Conservation (phyloP, 2,888 invertebrate species). For the Junonia oenone region DNA sequence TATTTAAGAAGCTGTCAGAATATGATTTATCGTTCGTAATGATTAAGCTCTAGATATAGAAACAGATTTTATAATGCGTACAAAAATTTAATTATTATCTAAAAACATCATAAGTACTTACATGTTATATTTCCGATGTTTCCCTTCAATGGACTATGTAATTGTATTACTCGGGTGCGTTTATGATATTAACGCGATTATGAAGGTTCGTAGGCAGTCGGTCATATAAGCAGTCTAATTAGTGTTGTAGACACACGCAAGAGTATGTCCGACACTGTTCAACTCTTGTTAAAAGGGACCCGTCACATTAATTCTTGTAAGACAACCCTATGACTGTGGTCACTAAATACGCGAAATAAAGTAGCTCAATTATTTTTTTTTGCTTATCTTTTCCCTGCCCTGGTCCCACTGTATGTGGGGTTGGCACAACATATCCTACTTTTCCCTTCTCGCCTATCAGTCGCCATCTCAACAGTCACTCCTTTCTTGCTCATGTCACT, state of each 20-base stretch:
- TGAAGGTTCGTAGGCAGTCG: slow-evolving; percentile 17
- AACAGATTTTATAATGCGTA: no score
- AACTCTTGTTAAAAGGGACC: slow-evolving; percentile 51
- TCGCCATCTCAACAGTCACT: no score
- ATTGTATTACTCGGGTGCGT: slow-evolving; percentile 4
- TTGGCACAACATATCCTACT: no score
- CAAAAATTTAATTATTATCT: no score
- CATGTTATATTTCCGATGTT: background rate
- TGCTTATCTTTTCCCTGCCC: no score
- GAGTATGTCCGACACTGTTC: slow-evolving; percentile 48
- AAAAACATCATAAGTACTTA: background rate
- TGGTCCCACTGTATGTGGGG: no score
- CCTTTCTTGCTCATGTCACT: no score
- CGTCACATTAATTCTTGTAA: slow-evolving; percentile 53
- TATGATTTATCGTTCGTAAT: no score
- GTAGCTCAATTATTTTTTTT: no score
- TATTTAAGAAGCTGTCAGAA: no score
- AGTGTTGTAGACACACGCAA: slow-evolving; percentile 32
- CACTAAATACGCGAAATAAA: slow-evolving; percentile 27
- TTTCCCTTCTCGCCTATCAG: no score
- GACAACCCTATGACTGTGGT: slow-evolving; percentile 39
- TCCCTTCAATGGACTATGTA: background rate
- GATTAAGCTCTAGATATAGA: no score
- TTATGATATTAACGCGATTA: slow-evolving; percentile 10
- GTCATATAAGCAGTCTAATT: slow-evolving; percentile 26